A percentile compares a stretch with the other conserved stretches of the same genome.
phyloP scores from a whole-genome alignment of 2,797 vertebrate genomes.

The Notolepis coatsorum region DNA sequence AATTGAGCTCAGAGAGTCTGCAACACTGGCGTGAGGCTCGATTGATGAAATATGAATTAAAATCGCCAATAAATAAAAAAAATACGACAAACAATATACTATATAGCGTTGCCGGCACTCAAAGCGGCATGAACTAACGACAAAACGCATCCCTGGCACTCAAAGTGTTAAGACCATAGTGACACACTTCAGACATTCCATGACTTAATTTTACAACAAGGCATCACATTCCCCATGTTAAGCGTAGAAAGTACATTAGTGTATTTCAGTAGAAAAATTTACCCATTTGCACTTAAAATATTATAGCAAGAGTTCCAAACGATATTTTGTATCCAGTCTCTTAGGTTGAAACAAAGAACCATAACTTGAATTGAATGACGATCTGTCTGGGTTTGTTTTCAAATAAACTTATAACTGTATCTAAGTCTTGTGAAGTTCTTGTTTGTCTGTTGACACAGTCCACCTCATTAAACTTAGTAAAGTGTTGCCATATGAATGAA shows the following conservation, averaged over 20 bases:
- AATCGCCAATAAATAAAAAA: too few species aligned
- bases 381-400: constrained; percentile 43
- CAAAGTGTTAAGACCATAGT: constrained; percentile 14
- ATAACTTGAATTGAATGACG: constrained; percentile 11
- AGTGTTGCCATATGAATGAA: too few species aligned
- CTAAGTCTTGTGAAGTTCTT: neutral
- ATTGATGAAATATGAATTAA: too few species aligned
- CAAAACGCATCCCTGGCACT: too few species aligned
- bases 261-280: constrained; percentile 58
- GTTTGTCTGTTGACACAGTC: neutral
- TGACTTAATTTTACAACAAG: constrained; percentile 43
- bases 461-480: too few species aligned
- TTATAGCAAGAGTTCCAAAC: constrained; percentile 51
- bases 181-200: constrained; percentile 74
- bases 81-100: too few species aligned
- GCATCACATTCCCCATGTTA: constrained; percentile 63
- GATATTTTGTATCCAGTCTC: constrained; percentile 57
- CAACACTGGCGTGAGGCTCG: too few species aligned
- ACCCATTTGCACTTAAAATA: constrained; percentile 64
- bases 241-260: constrained; percentile 37
- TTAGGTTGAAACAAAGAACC: constrained; percentile 35
- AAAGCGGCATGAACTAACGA: too few species aligned
- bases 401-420: constrained; percentile 51
- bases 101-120: too few species aligned
- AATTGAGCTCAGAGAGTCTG: too few species aligned